Base-by-base conservation (phyloP, 2,113 vertebrate species). In the Lepus timidus region DNA sequence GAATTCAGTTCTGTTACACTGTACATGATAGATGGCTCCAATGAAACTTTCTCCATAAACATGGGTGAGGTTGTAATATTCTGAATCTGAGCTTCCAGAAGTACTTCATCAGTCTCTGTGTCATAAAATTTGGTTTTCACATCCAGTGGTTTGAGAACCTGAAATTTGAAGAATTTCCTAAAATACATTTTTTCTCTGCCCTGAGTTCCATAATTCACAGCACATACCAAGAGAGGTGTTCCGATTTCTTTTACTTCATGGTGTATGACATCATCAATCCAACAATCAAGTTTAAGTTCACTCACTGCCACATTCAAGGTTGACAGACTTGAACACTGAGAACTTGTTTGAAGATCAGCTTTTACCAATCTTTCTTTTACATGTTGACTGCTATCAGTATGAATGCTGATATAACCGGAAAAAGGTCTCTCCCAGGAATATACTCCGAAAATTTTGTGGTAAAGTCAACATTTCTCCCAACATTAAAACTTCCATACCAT, bases 141-240 rank as follows among this genome's bases (percentile, higher is more conserved):
- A 58, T 58, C 12, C 55, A 58, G 13, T 68, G 14, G 9, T 7
- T 68, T n/a, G 13, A 68, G 31, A 68, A 99, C 99, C 99, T 99
- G 99, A 98, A 99, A 99, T 98, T 99, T 99, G 98, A 99, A 99
- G 98, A 99, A 99, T 97, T 99, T 99, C 92, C 99, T 99, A 98
- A 99, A 99, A 97, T 99, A 99, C 98, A 99, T 99, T 97, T 99
- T 99, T 98, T 99, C 99, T 97, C 99, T 99, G 7, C 98, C 98
- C 96, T 99, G 99, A 0, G 99, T 99, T 93, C 99, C 99, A 85
- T 99, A 99, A 97, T 99, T 99, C 97, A 99, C 99, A 1, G 99
- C 99, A 98, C 99, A 99, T 83, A 99, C 99, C 97, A 99, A 98
- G 96, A 99, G 99, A 74, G 99, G 99, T 27, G 99, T 99, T 96